Evolutionary conservation across 1,140 invertebrate genomes (phyloP).

Genomic region (Palaemon carinicauda): DNA sequence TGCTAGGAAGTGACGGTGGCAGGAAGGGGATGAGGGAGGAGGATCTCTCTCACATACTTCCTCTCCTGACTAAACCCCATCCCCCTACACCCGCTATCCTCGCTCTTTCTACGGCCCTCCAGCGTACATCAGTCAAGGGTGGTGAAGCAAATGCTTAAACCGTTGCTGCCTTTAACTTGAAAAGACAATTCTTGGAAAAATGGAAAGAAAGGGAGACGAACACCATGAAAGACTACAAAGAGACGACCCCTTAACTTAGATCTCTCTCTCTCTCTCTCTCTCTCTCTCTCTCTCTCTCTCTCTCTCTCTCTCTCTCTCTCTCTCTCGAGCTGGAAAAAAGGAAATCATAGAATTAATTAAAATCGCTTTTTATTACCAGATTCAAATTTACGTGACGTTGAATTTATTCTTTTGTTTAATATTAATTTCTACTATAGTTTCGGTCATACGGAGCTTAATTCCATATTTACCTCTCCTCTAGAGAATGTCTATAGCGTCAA

Average conservation of each 20-base stretch:
- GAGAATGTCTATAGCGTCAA: no score
- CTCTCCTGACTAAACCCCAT: background rate
- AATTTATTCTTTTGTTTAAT: no score
- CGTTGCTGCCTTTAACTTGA: background rate
- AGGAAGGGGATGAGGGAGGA: background rate
- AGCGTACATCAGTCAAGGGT: background rate
- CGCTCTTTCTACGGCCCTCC: background rate
- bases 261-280: conserved; percentile 36
- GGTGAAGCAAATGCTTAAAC: no score
- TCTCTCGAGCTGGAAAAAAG: no score
- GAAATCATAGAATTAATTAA: no score
- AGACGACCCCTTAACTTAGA: no score
- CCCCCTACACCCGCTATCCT: background rate
- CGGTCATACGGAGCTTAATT: no score
- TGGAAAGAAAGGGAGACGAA: no score
- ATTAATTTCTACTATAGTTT: no score
- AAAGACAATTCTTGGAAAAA: background rate
- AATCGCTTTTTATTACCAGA: no score
- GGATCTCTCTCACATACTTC: background rate
- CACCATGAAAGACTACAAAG: background rate
- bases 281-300: conserved; percentile 40
- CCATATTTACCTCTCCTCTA: no score
- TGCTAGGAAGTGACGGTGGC: background rate
- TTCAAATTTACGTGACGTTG: no score
- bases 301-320: conserved; percentile 35